phyloP scores from a whole-genome alignment of 2,888 invertebrate species.

The Drosophila picticornis region DNA sequence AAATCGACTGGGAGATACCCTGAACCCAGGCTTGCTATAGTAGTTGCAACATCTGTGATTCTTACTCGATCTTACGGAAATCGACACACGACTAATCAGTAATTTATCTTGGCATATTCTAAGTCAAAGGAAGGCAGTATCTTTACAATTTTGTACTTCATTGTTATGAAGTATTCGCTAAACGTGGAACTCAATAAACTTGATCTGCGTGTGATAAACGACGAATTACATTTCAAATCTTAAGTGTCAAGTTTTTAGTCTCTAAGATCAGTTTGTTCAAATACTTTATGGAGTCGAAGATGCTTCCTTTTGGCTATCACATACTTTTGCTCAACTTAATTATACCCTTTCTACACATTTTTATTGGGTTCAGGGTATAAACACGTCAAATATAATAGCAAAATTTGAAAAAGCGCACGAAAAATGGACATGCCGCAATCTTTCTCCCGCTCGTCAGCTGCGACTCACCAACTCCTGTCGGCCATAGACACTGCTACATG shows the following conservation, averaged over 20 bases:
- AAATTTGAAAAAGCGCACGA: conserved; percentile 36
- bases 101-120: not conserved
- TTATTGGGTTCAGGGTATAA: not conserved
- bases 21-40: not conserved
- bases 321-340: not conserved
- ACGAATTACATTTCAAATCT: not conserved
- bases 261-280: not conserved
- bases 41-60: not conserved
- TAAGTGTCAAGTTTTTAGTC: not conserved
- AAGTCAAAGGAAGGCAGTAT: not conserved
- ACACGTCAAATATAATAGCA: conserved; percentile 22
- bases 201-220: not conserved
- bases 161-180: not conserved
- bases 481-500: conserved; percentile 42
- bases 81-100: not conserved
- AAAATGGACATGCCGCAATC: conserved; percentile 54
- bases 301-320: not conserved
- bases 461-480: not conserved
- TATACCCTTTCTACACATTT: not conserved
- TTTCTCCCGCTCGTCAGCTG: not conserved
- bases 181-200: not conserved
- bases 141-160: not conserved
- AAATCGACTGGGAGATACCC: not conserved
- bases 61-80: not conserved
- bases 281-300: not conserved